Conservation (phyloP, 1,140 invertebrate species). For the Caenorhabditis brenneri region DNA sequence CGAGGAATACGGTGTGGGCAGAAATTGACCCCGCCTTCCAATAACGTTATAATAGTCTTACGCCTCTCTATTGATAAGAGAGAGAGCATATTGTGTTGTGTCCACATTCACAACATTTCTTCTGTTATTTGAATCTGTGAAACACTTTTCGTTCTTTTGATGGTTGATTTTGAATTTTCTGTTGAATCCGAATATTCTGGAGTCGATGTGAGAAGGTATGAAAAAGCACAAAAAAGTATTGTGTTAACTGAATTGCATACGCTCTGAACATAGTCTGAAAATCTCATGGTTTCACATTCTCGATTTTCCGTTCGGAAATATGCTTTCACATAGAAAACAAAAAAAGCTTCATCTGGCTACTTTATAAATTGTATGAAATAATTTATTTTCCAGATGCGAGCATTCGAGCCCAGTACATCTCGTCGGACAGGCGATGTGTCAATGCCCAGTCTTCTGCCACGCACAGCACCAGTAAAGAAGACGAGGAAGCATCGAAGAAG, state of each 20-base stretch:
- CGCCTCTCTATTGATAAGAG: neutral
- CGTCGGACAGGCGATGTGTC: neutral
- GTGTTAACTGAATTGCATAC: too few relatives aligned
- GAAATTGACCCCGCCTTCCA: neutral
- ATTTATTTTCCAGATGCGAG: neutral
- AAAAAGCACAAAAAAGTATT: too few relatives aligned
- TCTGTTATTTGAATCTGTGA: neutral
- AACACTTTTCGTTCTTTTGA: neutral
- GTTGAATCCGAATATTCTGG: neutral
- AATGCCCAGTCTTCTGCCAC: slow-evolving; percentile 24
- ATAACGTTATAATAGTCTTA: neutral
- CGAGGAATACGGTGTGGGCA: neutral
- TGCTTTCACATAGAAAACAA: too few relatives aligned
- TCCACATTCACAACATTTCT: neutral
- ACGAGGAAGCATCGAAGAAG: slow-evolving; percentile 21
- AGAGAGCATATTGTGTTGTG: neutral
- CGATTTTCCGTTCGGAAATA: too few relatives aligned
- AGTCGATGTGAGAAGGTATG: slow-evolving; percentile 16
- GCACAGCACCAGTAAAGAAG: slow-evolving; percentile 34
- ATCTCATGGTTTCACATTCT: too few relatives aligned
- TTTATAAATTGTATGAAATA: neutral
- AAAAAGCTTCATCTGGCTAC: too few relatives aligned
- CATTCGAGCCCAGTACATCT: neutral
- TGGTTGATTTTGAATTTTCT: neutral
- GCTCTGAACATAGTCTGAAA: too few relatives aligned